These are phyloP conservation scores for Carapus acus DNA, from an alignment of 2,797 vertebrate genomes.

Conservation along the genomic window DNA sequence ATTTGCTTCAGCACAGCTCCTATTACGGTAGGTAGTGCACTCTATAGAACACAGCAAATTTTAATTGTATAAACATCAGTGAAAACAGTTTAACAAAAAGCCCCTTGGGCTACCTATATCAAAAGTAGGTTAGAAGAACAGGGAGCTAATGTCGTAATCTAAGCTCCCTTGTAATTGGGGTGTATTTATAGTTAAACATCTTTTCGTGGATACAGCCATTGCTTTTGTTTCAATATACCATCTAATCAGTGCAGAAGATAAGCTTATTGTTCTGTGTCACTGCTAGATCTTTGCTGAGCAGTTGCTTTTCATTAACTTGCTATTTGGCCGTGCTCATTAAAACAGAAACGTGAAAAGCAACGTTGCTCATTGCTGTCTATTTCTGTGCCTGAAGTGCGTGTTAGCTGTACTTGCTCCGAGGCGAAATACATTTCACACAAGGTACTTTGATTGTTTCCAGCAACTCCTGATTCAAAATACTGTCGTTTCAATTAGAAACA, in stretches of 20 bases:
- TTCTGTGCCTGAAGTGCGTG: conserved; percentile 64
- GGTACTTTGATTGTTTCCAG: conserved; percentile 22
- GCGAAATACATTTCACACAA: conserved; percentile 54
- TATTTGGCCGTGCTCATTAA: not conserved
- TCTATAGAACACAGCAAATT: conserved; percentile 24
- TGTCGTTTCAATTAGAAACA: conserved; percentile 3
- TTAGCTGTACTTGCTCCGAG: conserved; percentile 55
- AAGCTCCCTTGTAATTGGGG: conserved; percentile 20
- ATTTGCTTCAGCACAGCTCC: conserved; percentile 90
- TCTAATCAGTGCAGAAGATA: conserved; percentile 12
- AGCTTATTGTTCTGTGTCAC: conserved; percentile 1
- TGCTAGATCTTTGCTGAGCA: not conserved
- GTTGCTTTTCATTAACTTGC: conserved; percentile 4
- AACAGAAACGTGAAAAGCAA: conserved; percentile 1
- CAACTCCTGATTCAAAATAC: not conserved
- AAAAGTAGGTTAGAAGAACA: conserved; percentile 50
- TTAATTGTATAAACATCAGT: conserved; percentile 38
- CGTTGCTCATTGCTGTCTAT: conserved; percentile 47
- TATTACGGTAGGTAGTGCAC: conserved; percentile 82
- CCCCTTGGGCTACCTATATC: conserved; percentile 32
- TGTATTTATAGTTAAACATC: conserved; percentile 31
- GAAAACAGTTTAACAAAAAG: conserved; percentile 39
- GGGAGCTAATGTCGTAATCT: conserved; percentile 30
- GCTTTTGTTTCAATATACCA: conserved; percentile 13
- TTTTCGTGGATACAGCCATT: conserved; percentile 11